Conservation (phyloP, 2,113 vertebrate species). For the Macheiramphus alcinus region DNA sequence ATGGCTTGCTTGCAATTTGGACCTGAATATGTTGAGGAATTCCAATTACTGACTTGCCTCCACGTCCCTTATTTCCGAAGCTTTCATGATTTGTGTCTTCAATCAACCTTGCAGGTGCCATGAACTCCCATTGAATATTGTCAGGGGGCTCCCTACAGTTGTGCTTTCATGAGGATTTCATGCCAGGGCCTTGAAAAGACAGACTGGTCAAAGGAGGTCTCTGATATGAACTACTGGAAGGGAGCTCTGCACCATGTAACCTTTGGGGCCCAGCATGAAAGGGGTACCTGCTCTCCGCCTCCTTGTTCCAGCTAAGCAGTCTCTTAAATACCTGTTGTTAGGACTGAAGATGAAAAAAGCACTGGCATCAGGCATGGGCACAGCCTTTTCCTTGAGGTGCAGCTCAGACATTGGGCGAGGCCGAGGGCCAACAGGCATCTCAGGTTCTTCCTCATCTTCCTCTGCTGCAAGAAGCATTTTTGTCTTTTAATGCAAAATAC, state of each 20-base stretch:
- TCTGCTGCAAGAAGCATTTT: conserved; percentile 74
- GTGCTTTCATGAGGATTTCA: neutral
- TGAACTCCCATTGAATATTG: neutral
- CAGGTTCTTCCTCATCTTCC: conserved; percentile 93
- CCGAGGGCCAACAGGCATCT: conserved; percentile 95
- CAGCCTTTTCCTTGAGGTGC: conserved; percentile 95
- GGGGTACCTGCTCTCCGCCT: neutral
- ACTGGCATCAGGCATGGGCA: conserved; percentile 94
- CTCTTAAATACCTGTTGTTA: conserved; percentile 86
- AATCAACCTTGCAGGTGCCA: neutral
- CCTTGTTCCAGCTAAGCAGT: neutral
- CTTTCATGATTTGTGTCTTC: neutral
- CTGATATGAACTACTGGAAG: neutral
- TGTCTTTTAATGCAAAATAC: neutral
- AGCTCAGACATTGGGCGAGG: conserved; percentile 93
- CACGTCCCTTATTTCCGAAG: neutral
- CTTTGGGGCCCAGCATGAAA: neutral
- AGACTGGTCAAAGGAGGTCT: neutral
- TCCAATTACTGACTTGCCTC: neutral
- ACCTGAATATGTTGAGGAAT: neutral
- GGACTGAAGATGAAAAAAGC: conserved; percentile 97
- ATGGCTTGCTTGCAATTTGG: neutral
- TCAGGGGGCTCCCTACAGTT: neutral
- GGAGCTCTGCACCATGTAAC: neutral
- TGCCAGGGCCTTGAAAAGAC: neutral